A percentile compares a stretch with the other conserved stretches of the same genome.
Conservation (phyloP, 2,113 vertebrate genomes). For the Tupaia chinensis region DNA sequence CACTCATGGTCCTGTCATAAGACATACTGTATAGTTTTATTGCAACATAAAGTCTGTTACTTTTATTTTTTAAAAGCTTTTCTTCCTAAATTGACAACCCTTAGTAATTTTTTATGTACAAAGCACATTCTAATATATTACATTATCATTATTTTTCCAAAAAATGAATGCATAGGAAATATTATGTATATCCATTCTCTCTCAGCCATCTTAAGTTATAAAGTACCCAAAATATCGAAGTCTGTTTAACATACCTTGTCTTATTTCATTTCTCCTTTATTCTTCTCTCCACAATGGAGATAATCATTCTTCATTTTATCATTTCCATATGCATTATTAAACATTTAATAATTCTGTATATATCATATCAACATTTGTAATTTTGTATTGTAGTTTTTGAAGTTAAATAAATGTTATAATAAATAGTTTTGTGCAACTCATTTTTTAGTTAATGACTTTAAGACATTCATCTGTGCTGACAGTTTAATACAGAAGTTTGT, state of each 20-base stretch:
- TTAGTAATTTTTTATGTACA: background rate
- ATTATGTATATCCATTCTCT: background rate
- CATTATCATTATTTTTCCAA: conserved; percentile 30
- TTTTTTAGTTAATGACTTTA: background rate
- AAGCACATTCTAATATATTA: background rate
- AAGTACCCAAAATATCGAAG: background rate
- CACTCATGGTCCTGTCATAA: background rate
- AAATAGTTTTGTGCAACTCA: background rate
- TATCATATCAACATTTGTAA: background rate
- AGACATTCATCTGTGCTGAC: background rate
- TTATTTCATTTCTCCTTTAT: background rate
- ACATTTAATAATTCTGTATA: background rate
- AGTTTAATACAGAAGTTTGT: background rate
- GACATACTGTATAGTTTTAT: background rate
- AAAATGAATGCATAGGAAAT: background rate
- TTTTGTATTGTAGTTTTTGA: background rate
- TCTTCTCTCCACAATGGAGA: background rate
- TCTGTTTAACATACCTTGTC: background rate
- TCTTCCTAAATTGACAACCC: background rate
- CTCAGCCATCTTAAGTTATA: background rate
- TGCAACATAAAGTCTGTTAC: background rate
- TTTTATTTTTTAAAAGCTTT: background rate
- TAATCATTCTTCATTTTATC: background rate
- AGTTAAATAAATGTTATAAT: background rate
- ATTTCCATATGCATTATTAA: background rate